These are phyloP conservation scores for Oriolus oriolus DNA, from an alignment of 2,113 vertebrate genomes.

Conservation along the genomic window DNA sequence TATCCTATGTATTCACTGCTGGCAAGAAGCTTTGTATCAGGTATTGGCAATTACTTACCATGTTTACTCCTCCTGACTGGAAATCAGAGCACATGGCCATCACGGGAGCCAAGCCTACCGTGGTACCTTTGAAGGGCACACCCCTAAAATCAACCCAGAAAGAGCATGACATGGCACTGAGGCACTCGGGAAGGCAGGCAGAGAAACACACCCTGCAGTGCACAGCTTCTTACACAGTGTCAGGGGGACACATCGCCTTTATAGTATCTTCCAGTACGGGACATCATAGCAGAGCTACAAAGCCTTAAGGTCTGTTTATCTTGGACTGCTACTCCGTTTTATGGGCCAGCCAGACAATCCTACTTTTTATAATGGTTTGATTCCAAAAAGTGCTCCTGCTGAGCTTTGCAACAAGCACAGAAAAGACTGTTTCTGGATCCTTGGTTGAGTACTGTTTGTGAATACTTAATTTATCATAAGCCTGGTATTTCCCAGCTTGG, in stretches of 20 bases:
- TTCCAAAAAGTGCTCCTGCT: background rate
- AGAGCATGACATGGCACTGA: background rate
- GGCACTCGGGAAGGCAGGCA: background rate
- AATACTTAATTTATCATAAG: background rate
- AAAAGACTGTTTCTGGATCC: background rate
- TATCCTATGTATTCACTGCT: background rate
- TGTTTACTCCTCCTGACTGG: conserved; percentile 96
- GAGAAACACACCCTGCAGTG: background rate
- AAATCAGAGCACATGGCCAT: conserved; percentile 95
- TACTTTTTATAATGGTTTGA: background rate
- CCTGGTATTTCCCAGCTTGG: background rate
- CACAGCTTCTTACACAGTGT: background rate
- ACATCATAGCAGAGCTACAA: background rate
- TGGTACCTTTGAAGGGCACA: conserved; percentile 86
- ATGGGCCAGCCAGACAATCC: background rate
- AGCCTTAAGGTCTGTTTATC: background rate
- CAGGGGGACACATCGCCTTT: background rate
- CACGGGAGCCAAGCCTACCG: conserved; percentile 92
- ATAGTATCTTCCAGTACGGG: background rate
- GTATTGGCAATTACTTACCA: conserved; percentile 76
- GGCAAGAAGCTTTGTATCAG: background rate
- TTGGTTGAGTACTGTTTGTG: background rate
- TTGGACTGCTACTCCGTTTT: background rate
- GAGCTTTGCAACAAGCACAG: background rate
- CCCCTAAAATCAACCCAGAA: conserved; percentile 76